These are phyloP conservation scores for Listronotus oregonensis DNA, from an alignment of 1,140 invertebrate genomes.

Conservation along the genomic window DNA sequence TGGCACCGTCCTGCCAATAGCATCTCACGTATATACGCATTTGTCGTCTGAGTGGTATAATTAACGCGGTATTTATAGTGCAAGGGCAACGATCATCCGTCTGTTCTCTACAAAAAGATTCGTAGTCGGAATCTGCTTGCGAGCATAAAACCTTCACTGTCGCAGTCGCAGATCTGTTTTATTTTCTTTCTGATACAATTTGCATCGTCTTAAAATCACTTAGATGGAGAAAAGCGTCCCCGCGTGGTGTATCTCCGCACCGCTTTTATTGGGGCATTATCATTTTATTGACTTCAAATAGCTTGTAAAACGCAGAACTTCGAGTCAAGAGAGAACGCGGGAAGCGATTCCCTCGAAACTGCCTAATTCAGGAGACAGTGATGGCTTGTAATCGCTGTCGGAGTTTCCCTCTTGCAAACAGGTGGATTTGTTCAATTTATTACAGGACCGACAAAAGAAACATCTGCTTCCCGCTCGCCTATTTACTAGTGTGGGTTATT, in stretches of 20 bases:
- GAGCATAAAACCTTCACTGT: slow-evolving; percentile 2
- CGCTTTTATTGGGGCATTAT: slow-evolving; percentile 59
- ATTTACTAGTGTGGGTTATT: not conserved
- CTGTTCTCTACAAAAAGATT: slow-evolving; percentile 1
- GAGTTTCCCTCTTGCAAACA: slow-evolving; percentile 53
- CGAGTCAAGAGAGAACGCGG: slow-evolving; percentile 47
- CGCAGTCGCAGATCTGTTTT: slow-evolving; percentile 24
- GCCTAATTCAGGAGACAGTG: slow-evolving; percentile 58
- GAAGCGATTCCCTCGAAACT: slow-evolving; percentile 55
- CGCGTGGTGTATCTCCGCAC: slow-evolving; percentile 44
- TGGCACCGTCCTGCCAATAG: slow-evolving; percentile 1
- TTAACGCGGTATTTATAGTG: slow-evolving; percentile 43
- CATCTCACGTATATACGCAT: slow-evolving; percentile 15
- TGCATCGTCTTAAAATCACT: slow-evolving; percentile 56
- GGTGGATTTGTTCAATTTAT: slow-evolving; percentile 56
- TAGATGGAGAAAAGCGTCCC: slow-evolving; percentile 46
- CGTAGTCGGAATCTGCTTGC: slow-evolving; percentile 1
- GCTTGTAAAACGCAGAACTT: slow-evolving; percentile 57
- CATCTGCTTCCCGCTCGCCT: slow-evolving; percentile 28
- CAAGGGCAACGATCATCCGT: slow-evolving; percentile 34
- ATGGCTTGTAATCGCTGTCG: slow-evolving; percentile 57
- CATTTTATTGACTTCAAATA: slow-evolving; percentile 60
- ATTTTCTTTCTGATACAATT: slow-evolving; percentile 55
- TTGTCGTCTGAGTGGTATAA: slow-evolving; percentile 42
- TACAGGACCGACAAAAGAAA: slow-evolving; percentile 42